A percentile compares a stretch with the other conserved stretches of the same genome.
Conservation (phyloP, 1,140 invertebrate species). For the Apis florea region DNA sequence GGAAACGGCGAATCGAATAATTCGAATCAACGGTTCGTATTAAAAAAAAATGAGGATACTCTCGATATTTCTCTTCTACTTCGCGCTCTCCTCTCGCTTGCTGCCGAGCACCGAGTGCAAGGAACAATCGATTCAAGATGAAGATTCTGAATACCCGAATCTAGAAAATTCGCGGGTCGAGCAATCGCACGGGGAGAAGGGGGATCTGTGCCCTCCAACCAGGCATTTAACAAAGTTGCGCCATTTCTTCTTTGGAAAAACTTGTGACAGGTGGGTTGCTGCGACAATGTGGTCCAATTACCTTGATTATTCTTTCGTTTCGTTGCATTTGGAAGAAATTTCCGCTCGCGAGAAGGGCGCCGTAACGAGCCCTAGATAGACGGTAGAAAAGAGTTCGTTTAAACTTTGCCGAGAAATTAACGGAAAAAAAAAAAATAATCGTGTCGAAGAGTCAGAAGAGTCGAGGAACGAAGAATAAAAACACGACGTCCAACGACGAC, state of each 20-base stretch:
- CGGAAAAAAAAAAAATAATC: neutral
- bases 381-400: neutral
- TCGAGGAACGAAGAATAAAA: neutral
- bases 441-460: neutral
- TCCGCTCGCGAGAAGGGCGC: neutral
- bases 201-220: neutral
- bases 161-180: neutral
- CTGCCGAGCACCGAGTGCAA: neutral
- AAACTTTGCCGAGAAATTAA: neutral
- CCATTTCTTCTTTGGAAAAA: neutral
- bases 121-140: neutral
- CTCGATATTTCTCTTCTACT: neutral
- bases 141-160: neutral
- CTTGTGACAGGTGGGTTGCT: conserved; percentile 13
- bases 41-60: neutral
- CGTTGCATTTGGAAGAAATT: neutral
- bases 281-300: conserved; percentile 25
- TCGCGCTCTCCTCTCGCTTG: neutral
- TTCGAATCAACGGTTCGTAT: neutral
- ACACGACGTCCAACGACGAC: neutral
- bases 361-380: neutral
- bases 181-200: neutral
- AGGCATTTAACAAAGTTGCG: neutral
- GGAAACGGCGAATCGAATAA: too few species aligned
- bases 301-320: too few species aligned